Conservation (phyloP, 1,140 invertebrate species). For the Euura saliciscinereae region DNA sequence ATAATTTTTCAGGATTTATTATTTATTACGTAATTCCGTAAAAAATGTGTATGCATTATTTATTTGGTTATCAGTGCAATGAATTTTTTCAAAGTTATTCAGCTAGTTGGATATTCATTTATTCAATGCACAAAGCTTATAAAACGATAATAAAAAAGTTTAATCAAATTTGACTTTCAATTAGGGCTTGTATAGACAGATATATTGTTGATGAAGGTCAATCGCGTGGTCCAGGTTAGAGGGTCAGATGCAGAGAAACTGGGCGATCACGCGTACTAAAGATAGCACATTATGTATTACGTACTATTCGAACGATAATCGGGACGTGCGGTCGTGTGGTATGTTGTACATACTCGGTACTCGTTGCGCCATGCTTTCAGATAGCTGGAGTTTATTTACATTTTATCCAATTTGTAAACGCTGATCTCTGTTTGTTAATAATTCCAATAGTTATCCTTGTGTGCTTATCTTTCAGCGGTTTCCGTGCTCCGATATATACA, state of each 20-base stretch:
- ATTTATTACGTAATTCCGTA: too few species aligned
- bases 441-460: too few species aligned
- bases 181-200: neutral
- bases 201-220: neutral
- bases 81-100: too few species aligned
- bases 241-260: neutral
- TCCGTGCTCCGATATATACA: too few species aligned
- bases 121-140: neutral
- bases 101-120: too few species aligned
- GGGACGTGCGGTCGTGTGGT: neutral
- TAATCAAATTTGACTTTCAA: neutral
- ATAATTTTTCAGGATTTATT: too few species aligned
- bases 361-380: neutral
- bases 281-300: neutral
- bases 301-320: neutral
- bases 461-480: too few species aligned
- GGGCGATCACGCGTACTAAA: neutral
- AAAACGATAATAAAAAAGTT: neutral
- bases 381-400: too few species aligned
- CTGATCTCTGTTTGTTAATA: too few species aligned
- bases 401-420: too few species aligned
- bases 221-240: neutral
- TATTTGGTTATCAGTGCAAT: too few species aligned
- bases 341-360: neutral
- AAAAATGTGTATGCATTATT: too few species aligned